Base-by-base conservation (phyloP, 2,797 vertebrate genomes). In the Corythornis leucogaster region DNA sequence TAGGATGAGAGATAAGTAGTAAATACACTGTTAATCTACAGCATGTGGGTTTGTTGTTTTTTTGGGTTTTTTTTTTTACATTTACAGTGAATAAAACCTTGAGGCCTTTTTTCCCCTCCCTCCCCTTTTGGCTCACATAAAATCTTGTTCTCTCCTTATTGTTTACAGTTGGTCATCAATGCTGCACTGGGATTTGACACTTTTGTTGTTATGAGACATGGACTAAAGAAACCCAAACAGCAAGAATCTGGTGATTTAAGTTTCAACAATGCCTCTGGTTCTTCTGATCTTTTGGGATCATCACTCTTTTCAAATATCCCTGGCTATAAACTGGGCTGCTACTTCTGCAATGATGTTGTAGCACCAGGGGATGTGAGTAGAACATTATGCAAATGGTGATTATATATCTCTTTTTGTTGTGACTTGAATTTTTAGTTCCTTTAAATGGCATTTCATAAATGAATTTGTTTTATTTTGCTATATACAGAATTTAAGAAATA, bases 291-390 rank as follows among this genome's bases (percentile, higher is more conserved):
- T 86, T 95, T 98, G 76, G 98, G 98, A 66, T 98, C 98, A 1
- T 99, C 99, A 2, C 98, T 99, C 50, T 99, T 99, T 97, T 99
- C 99, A 92, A 99, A 99, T 96, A 99, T 99, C 92, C 99, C 99
- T 4, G 99, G 99, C n/a, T 98, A 99, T 95, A 99, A 99, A 94
- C 98, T 99, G 48, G 99, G 99, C 91, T 99, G 99, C 96, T 99
- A 99, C 95, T 99, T 99, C 98, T 99, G 99, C 98, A 99, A 99
- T 46, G 99, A 99, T 40, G 99, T 99, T 12, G 99, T 99, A 81
- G 99, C 99, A 70, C 99, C 99, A 2, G 99, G 99, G 96, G 99
- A 99, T 92, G 99, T 99, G 97, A 99, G 99, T 94, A 70, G 38
- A 91, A 68, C 73, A 38, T 85, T 64, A 5, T 92, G 61, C n/a